Base-by-base conservation (phyloP, 2,113 vertebrate species). In the Etheostoma cragini region DNA sequence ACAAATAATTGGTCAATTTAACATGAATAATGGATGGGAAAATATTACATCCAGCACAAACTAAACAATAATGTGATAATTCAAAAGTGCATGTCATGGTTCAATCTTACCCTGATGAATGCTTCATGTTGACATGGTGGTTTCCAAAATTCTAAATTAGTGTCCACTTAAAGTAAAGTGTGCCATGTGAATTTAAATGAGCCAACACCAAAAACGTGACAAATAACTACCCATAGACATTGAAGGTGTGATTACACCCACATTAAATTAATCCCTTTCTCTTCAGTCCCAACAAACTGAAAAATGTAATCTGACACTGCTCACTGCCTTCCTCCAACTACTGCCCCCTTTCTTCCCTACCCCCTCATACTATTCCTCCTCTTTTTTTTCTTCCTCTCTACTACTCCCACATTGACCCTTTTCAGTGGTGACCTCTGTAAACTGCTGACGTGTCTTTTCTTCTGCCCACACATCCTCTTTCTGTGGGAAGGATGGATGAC, bases 341-440 rank as follows among this genome's bases (percentile, higher is more conserved):
- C 62, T 22, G 22, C 33, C 47, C 63, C 30, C 30, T 35, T 71
- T 22, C 53, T 14, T n/a, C 57, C 46, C 68, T 64, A 17, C 45
- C 35, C n/a, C 66, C 65, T 78, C 53, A 61, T 45, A 72, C 58
- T 46, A 42, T 47, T 49, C 49, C 16, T 68, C 12, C 47, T 56
- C 35, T 54, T 68, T 21, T n/a, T 71, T 45, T 14, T 62, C 68
- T 70, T 33, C 19, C 49, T 64, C 66, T 81, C 42, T 22, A 14
- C 30, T 30, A 30, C 30, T 83, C 64, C 75, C 80, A 68, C 68
- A 79, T 16, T 47, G 54, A 77, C 33, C 21, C 54, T 73, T 75
- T 76, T 47, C 22, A 90, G 83, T 86, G 84, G 58, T 91, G 86
- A 68, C 71, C 49, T 70, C 77, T 85, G 50, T 70, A 70, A 86